phyloP scores from a whole-genome alignment of 2,888 invertebrate species.

The Acrobasis suavella region DNA sequence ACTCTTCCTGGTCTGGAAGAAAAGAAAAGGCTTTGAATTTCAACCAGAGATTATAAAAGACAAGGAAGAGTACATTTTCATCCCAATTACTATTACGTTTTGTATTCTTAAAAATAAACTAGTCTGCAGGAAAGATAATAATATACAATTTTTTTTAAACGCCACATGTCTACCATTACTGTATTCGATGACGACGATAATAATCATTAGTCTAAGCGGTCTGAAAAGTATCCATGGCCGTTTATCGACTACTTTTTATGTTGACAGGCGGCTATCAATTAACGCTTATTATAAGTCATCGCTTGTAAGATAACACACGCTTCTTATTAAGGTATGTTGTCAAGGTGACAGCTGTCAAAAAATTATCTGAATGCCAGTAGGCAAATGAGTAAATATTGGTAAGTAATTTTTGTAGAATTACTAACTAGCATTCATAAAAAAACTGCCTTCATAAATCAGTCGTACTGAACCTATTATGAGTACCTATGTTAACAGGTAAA shows the following conservation, averaged over 20 bases:
- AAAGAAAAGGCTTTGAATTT: no score
- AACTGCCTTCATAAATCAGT: no score
- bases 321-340: slow-evolving; percentile 3
- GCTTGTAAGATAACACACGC: slow-evolving; percentile 9
- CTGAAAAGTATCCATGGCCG: slow-evolving; percentile 11
- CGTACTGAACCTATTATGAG: no score
- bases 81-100: no score
- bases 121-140: no score
- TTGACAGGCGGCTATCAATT: slow-evolving; percentile 17
- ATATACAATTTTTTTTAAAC: not conserved
- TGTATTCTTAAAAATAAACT: no score
- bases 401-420: not conserved
- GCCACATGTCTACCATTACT: not conserved
- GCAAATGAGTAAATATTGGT: not conserved
- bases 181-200: slow-evolving; percentile 6
- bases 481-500: no score
- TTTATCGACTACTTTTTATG: slow-evolving; percentile 15
- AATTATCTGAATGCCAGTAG: slow-evolving; percentile 2
- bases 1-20: no score
- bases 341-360: slow-evolving; percentile 17
- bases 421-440: no score
- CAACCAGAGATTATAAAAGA: no score
- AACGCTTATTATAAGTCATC: slow-evolving; percentile 11
- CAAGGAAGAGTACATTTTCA: no score
- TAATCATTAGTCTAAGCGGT: slow-evolving; percentile 14